Conservation (phyloP, 2,888 invertebrate species). For the Zhuqinia jingwanae region DNA sequence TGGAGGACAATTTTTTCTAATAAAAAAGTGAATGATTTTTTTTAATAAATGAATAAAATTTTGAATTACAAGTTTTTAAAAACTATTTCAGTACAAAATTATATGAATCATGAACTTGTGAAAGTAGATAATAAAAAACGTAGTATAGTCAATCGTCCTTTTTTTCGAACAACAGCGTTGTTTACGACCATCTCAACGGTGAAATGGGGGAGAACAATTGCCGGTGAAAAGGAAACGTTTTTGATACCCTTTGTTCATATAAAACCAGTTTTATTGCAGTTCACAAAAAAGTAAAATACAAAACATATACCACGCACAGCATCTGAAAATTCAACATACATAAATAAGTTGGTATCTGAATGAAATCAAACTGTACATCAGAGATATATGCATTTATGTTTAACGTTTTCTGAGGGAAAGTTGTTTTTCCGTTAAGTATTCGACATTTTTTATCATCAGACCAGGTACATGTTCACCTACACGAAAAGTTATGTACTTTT, state of each 20-base stretch:
- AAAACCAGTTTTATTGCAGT: constrained; percentile 61
- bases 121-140: too few species aligned
- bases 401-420: neutral
- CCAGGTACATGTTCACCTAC: constrained; percentile 12
- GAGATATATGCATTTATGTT: neutral
- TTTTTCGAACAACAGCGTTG: neutral
- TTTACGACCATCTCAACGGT: constrained; percentile 18
- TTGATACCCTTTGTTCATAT: constrained; percentile 45
- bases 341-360: constrained; percentile 22
- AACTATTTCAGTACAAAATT: too few species aligned
- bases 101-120: too few species aligned
- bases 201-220: constrained; percentile 1
- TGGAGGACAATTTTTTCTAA: too few species aligned
- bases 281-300: neutral
- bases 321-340: neutral
- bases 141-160: neutral
- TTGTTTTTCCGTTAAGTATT: constrained; percentile 48
- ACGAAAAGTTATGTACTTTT: neutral
- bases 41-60: too few species aligned
- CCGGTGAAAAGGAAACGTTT: constrained; percentile 53
- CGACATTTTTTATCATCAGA: constrained; percentile 17
- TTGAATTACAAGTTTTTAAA: too few species aligned
- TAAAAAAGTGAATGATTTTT: too few species aligned
- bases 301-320: neutral
- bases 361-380: constrained; percentile 24